Percentiles rank a stretch among this genome's conserved stretches.
Evolutionary conservation across 2,113 vertebrate species (phyloP).

Genomic region (Falcunculus frontatus): DNA sequence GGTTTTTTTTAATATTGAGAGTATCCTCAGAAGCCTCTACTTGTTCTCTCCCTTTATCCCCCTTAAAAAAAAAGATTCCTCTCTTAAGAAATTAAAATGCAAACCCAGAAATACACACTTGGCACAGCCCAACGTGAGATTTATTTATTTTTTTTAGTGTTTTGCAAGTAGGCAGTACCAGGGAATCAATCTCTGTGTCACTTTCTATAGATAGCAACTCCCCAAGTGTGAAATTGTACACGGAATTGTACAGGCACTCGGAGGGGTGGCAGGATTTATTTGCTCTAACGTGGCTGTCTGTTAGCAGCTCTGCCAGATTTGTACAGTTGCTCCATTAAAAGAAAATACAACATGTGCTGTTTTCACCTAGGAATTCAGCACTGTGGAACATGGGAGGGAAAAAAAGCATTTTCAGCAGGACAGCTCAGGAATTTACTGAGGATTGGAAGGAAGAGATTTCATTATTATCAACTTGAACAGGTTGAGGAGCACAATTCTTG

Average conservation of each 20-base stretch:
- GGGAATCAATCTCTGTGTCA: not conserved
- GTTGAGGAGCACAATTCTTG: not conserved
- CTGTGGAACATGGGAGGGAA: fast-evolving
- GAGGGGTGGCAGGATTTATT: not conserved
- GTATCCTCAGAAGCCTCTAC: not conserved
- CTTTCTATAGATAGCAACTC: not conserved
- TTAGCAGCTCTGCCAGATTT: not conserved
- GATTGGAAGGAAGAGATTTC: not conserved
- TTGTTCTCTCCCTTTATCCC: not conserved
- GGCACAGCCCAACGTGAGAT: not conserved
- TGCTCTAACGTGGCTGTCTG: not conserved
- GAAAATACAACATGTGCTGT: not conserved
- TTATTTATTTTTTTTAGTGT: not conserved
- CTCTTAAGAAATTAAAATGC: not conserved
- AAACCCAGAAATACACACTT: not conserved
- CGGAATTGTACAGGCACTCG: not conserved
- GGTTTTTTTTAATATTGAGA: not conserved
- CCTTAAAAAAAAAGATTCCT: not conserved
- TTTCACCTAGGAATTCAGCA: not conserved
- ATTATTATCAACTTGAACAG: no score
- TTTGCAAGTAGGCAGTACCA: not conserved
- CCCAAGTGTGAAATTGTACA: not conserved
- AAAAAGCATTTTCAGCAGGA: not conserved
- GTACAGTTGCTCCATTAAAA: not conserved
- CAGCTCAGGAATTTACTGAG: not conserved